Base-by-base conservation (phyloP, 1,140 invertebrate species). In the Penaeus indicus region DNA sequence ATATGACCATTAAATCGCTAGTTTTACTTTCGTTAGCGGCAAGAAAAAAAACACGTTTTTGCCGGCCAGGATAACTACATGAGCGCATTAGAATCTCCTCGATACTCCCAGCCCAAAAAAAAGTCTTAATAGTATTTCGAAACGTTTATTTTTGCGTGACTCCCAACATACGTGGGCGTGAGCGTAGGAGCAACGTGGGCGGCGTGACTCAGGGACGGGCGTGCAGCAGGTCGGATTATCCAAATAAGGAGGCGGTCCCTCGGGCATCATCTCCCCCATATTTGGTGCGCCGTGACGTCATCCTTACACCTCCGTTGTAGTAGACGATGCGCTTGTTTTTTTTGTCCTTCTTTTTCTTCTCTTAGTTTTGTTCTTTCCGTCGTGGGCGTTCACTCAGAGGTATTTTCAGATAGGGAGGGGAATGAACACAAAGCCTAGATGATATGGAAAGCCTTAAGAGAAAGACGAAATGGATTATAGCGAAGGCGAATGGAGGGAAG, bases 171-270 rank as follows among this genome's bases (percentile, higher is more conserved):
- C 13, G 64, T 84, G 83, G 42, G 63, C 42, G 83, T 32, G 62
- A 42, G 83, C 54, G 83, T 72, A 42, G 67, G 83, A 72, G 38
- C 83, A 54, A 60, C 11, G 69, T 85, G 69, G 84, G 84, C 69
- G 72, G 84, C 84, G 69, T 77, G 84, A 85, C 47, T 77, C 84
- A 77, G 84, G 69, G 77, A 77, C 69, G 84, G 47, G 60, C 69
- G 47, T 85, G 42, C 60, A 85, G 62, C 78, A 80, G 77, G 47
- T 86, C 21, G 77, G 32, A 64, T 67, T 67, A 84, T 69, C 82
- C 62, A 69, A 67, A 67, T 47, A 84, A 42, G 62, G 82, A 69
- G 64, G 38, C 25, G 63, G 42, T 54, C 21, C 62, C 62, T 19
- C n/a, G 22, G 32, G 10, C 38, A 47, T 3, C 63, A 32, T 25